Base-by-base conservation (phyloP, 2,113 vertebrate genomes). In the Rhegmatorhina hoffmannsi region DNA sequence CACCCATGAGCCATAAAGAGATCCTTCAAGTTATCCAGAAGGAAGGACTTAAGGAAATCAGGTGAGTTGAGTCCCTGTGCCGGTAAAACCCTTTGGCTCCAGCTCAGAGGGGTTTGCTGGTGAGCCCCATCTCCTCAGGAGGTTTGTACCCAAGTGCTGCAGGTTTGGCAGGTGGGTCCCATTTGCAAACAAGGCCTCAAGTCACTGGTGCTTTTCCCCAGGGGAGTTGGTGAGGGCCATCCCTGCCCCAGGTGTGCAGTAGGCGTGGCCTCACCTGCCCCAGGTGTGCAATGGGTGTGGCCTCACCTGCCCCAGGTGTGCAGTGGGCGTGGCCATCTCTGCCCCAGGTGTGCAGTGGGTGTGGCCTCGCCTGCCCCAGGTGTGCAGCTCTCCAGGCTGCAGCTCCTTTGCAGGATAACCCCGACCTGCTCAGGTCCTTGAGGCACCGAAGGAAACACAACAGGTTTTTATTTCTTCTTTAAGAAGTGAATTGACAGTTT, bases 1-100 rank as follows among this genome's bases (percentile, higher is more conserved):
- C 99, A 62, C 99, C 99, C 12, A 99, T 99, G 99, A 99, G 99
- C 98, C 99, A 99, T 97, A 99, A 99, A 94, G 99, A 99, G 97
- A 99, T 99, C 97, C 97, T 99, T 62, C 99, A 99, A 85, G 99
- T 99, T 58, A 99, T 99, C 97, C 99, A 99, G 98, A 98, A 98
- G 89, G 99, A 99, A 96, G 98, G 99, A 85, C 98, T 99, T 17
- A 99, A 99, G 91, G 99, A 99, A 91, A 99, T 99, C 97, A 99
- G 99, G 99, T 99, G 97, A 98, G 98, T 97, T 78, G 36, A 60
- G 86, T 36, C 33, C 55, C 40, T 10, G 1, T 3, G 2, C 12
- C 83, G n/a, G 62, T 21, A 17, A 15, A 53, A 16, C 6, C 13
- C 50, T 40, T 16, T 17, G 34, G 4, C 63, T 62, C 24, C 29